These are phyloP conservation scores for Betta splendens DNA, from an alignment of 2,797 vertebrate genomes.

Conservation along the genomic window DNA sequence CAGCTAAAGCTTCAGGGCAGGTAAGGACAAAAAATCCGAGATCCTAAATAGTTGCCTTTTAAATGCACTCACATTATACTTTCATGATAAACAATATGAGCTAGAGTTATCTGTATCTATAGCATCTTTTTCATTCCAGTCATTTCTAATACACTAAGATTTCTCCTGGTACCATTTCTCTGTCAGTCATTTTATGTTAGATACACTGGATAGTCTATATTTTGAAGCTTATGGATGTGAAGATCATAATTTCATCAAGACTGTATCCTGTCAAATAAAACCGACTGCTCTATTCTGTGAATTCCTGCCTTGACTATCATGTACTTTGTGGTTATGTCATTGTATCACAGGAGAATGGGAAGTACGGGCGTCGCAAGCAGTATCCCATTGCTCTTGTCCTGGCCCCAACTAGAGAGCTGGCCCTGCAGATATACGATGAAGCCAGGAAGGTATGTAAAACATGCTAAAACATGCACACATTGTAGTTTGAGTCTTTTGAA, in stretches of 20 bases:
- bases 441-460: constrained; percentile 88
- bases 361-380: constrained; percentile 95
- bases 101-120: too few species aligned
- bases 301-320: not conserved
- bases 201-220: too few species aligned
- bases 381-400: constrained; percentile 94
- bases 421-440: constrained; percentile 97
- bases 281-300: too few species aligned
- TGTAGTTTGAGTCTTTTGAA: not conserved
- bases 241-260: too few species aligned
- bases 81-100: too few species aligned
- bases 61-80: too few species aligned
- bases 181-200: too few species aligned
- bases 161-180: too few species aligned
- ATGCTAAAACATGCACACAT: fast-evolving
- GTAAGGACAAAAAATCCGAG: constrained; percentile 31
- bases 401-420: constrained; percentile 96
- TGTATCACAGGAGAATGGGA: constrained; percentile 89
- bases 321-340: not conserved
- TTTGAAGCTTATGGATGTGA: too few species aligned
- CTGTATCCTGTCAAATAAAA: too few species aligned
- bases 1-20: constrained; percentile 85
- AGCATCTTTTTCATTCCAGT: too few species aligned
- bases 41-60: fast-evolving
- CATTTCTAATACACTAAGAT: too few species aligned